Percentiles rank a stretch among this genome's conserved stretches.
phyloP scores from a whole-genome alignment of 2,113 vertebrate species.

The Fulica atra region DNA sequence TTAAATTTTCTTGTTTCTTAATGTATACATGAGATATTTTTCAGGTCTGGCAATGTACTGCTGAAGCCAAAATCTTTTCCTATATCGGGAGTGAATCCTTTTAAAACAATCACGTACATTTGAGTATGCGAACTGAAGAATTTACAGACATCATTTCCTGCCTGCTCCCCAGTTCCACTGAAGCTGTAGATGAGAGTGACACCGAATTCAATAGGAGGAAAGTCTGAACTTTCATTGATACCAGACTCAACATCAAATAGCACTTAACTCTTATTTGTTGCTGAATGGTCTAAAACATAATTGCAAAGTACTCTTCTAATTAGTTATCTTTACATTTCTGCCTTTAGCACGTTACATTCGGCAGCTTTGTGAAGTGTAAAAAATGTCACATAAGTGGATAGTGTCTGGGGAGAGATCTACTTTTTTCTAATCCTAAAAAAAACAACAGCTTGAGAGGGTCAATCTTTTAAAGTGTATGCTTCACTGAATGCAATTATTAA shows the following conservation, averaged over 20 bases:
- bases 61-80: not conserved
- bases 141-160: not conserved
- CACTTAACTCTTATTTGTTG: conserved; percentile 39
- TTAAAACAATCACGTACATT: not conserved
- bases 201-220: not conserved
- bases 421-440: conserved; percentile 72
- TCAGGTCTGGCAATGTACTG: not conserved
- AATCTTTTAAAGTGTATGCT: conserved; percentile 74
- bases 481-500: conserved; percentile 79
- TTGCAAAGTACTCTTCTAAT: conserved; percentile 58
- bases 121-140: not conserved
- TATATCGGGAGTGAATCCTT: not conserved
- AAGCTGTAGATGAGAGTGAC: not conserved
- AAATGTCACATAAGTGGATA: conserved; percentile 52
- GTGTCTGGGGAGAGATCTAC: conserved; percentile 46
- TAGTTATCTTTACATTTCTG: conserved; percentile 68
- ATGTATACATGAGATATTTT: not conserved
- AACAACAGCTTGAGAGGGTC: conserved; percentile 71
- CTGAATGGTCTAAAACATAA: conserved; percentile 21
- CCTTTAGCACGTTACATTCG: conserved; percentile 35
- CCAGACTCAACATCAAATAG: conserved; percentile 1
- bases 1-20: not conserved
- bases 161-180: not conserved
- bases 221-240: not conserved
- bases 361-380: conserved; percentile 61